Base-by-base conservation (phyloP, 2,113 vertebrate genomes). In the Nibea coibor region DNA sequence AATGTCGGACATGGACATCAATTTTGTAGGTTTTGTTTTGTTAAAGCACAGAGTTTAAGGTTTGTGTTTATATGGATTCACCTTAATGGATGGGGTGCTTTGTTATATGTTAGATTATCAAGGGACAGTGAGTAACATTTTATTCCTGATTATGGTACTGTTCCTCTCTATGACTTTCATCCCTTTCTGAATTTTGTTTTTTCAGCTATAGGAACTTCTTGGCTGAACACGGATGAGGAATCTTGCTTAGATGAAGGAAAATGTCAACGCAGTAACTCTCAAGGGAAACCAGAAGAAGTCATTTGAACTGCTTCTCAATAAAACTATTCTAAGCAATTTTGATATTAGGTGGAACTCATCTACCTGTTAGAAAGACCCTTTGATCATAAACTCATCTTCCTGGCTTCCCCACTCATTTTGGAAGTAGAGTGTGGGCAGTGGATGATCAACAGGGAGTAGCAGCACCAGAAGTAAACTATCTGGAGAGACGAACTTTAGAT, bases 341-440 rank as follows among this genome's bases (percentile, higher is more conserved):
- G 47, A 90, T 80, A 85, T 83, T 85, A 80, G 85, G 65, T 78
- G 87, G 89, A 91, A 82, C 77, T 80, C 72, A 28, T 79, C 82
- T 91, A 63, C 87, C 78, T 78, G 42, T 84, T 66, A 84, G 74
- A 92, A 88, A 86, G 83, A 75, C 54, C 61, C 12, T 88, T 84
- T 89, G 79, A 84, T 85, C 82, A 75, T 85, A 84, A 85, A 68
- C 77, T 82, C 82, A 65, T 83, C 84, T 83, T 85, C 84, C 73
- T 74, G 64, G 71, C 88, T 69, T 75, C 83, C 82, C 87, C 78
- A 78, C 91, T 92, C 78, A 82, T 89, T 92, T 91, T 92, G 90
- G 88, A 93, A 91, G 87, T 93, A 84, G 86, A 91, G 89, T 90
- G 85, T 86, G 82, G 89, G 85, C 87, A 90, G 91, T 87, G 92